Conservation (phyloP, 2,113 vertebrate genomes). For the Catagonus wagneri region DNA sequence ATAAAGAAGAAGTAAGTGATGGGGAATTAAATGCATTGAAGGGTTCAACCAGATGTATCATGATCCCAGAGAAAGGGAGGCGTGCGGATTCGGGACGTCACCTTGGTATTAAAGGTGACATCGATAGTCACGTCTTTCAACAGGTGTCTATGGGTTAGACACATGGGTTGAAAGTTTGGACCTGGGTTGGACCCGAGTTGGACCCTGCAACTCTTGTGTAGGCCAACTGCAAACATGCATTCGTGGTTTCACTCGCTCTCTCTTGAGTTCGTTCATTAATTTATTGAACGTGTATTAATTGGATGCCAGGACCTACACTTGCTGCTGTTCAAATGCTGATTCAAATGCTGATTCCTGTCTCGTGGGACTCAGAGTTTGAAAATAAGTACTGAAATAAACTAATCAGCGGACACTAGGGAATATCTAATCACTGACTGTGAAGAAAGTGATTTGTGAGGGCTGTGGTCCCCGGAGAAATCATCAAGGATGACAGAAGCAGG, state of each 20-base stretch:
- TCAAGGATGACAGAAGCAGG: not conserved
- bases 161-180: not conserved
- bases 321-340: not conserved
- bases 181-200: accelerated
- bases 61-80: constrained; percentile 46
- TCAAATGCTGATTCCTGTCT: not conserved
- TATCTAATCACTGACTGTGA: not conserved
- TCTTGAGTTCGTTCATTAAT: not conserved
- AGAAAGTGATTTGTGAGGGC: not conserved
- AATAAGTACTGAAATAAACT: not conserved
- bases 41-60: constrained; percentile 34
- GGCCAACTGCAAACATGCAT: not conserved
- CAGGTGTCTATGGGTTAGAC: not conserved
- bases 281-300: not conserved
- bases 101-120: not conserved
- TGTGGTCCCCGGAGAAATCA: not conserved
- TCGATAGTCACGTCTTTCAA: not conserved
- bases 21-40: constrained; percentile 59
- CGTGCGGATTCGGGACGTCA: not conserved
- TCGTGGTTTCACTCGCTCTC: not conserved
- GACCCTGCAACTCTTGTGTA: not conserved
- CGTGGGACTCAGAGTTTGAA: not conserved
- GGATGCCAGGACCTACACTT: not conserved
- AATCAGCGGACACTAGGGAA: not conserved
- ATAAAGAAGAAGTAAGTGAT: constrained; percentile 83